Percentiles rank a stretch among this genome's conserved stretches.
phyloP scores from a whole-genome alignment of 2,888 invertebrate species.

The Poecilobothrus nobilitatus region DNA sequence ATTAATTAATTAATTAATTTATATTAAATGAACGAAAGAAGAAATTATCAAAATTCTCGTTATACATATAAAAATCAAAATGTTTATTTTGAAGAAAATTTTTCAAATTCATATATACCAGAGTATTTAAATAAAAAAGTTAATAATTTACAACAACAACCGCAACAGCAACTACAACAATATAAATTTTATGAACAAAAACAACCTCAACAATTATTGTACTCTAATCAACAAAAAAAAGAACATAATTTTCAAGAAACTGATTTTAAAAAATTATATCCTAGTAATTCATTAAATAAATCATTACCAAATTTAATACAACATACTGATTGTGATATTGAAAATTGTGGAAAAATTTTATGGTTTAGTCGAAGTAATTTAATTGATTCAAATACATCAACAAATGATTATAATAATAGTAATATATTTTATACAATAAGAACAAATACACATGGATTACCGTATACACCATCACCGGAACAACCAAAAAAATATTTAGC shows the following conservation, averaged over 20 bases:
- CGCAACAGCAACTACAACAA: constrained; percentile 20
- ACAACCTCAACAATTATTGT: constrained; percentile 16
- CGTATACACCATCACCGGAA: constrained; percentile 37
- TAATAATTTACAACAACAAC: constrained; percentile 1
- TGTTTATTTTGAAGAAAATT: not conserved
- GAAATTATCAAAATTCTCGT: not conserved
- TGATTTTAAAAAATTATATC: not conserved
- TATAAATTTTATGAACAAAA: no score
- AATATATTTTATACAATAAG: constrained; percentile 25
- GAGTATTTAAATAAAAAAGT: constrained; percentile 12
- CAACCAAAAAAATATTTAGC: constrained; percentile 37
- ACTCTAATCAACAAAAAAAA: constrained; percentile 15
- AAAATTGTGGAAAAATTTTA: constrained; percentile 40
- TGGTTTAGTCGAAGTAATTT: constrained; percentile 35
- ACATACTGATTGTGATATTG: constrained; percentile 34
- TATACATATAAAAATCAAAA: not conserved
- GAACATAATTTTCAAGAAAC: constrained; percentile 7
- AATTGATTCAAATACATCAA: constrained; percentile 19
- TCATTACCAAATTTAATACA: constrained; percentile 21
- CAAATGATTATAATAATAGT: constrained; percentile 16
- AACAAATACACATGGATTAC: constrained; percentile 37
- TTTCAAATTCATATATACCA: constrained; percentile 1
- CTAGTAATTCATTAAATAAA: not conserved
- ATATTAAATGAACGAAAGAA: not conserved
- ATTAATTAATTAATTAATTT: no score